Percentiles rank a stretch among this genome's conserved stretches.
Evolutionary conservation across 2,113 vertebrate genomes (phyloP).

Genomic region (Myotis brandtii): DNA sequence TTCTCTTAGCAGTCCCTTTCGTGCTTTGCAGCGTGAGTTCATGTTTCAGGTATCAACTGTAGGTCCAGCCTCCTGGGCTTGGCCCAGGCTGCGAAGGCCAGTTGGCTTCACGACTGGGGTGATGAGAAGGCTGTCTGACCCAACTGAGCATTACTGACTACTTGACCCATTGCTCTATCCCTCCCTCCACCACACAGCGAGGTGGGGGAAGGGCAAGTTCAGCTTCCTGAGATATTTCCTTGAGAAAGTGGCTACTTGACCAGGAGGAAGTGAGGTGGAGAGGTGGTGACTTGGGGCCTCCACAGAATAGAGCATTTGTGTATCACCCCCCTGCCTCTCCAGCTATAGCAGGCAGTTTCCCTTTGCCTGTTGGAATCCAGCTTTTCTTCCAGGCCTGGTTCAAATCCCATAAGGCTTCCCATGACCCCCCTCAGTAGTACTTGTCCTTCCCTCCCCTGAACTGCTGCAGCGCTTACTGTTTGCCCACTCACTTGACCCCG

Average conservation of each 20-base stretch:
- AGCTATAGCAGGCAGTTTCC: not conserved
- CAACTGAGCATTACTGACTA: too few species aligned
- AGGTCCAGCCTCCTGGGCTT: not conserved
- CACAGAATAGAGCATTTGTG: not conserved
- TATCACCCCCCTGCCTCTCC: not conserved
- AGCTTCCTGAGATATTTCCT: not conserved
- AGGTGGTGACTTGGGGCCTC: not conserved
- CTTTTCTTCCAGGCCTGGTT: not conserved
- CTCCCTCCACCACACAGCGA: not conserved
- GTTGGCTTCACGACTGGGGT: not conserved
- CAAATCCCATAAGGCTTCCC: not conserved
- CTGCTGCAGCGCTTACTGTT: not conserved
- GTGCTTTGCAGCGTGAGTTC: not conserved
- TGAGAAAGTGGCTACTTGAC: not conserved
- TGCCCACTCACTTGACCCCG: not conserved
- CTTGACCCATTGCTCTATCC: not conserved
- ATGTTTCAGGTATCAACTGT: not conserved
- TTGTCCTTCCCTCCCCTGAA: not conserved
- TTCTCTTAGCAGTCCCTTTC: not conserved
- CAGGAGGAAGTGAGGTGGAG: not conserved
- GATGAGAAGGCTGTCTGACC: not conserved
- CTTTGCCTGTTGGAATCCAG: not conserved
- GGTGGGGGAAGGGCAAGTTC: not conserved
- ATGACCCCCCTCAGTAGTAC: not conserved
- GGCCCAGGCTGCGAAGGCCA: not conserved